Evolutionary conservation across 2,113 vertebrate species (phyloP), one percentile per base, ranked within the genome.

Genomic region (Pachycephala philippinensis): DNA sequence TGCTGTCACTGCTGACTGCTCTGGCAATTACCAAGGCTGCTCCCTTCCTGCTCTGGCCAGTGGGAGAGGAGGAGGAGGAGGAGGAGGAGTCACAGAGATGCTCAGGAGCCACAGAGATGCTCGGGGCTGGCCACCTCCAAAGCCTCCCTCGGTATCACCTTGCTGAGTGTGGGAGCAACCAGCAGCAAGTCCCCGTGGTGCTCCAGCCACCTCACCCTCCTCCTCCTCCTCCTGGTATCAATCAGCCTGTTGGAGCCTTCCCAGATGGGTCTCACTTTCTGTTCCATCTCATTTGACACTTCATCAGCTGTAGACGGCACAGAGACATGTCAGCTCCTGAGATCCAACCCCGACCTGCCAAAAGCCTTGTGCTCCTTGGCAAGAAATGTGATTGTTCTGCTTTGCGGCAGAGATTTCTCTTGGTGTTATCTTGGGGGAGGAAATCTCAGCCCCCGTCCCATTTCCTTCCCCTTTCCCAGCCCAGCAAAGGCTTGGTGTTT

Each of bases 221-320:
- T 70, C 76, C 81, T 84, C 75, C 53, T 84, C 68, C 75, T 88
- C 50, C 64, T 9, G 7, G 15, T 83, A 75, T 94, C 94, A 52
- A 71, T 97, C 96, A 95, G 69, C 71, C 70, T n/a, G 14, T 68
- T 13, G 2, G 71, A 68, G 52, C 90, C 87, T 93, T 86, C 94
- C 75, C 91, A 89, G 95, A 76, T 86, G 95, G 96, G 94, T 96
- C 93, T 97, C 93, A 71, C 76, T 96, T 95, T 96, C 90, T 97
- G 98, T 98, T 98, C 98, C 98, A 95, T 99, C 98, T 99, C 98
- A 98, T 98, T 98, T 98, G 98, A 98, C 98, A 98, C 98, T 98
- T 98, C 97, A 98, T 98, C 98, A 98, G 97, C 98, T 95, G 96
- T 95, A 98, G 97, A 96, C 72, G 68, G 97, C 97, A 98, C 83